Percentiles rank a stretch among this genome's conserved stretches.
Evolutionary conservation across 2,113 vertebrate genomes (phyloP).

Genomic region (Casuarius casuarius): DNA sequence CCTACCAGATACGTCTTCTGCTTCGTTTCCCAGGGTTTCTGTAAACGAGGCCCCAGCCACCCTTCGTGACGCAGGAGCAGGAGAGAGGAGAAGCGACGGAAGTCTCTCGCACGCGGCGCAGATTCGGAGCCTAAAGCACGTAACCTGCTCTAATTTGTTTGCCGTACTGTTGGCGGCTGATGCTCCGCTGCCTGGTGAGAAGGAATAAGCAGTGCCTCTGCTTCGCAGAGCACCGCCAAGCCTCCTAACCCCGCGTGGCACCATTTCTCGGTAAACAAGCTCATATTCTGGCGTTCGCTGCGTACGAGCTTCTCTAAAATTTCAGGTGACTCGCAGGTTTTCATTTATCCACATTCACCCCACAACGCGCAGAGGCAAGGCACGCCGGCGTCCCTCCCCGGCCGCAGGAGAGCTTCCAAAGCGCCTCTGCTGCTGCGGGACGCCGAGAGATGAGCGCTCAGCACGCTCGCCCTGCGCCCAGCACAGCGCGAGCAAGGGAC

Average conservation of each 20-base stretch:
- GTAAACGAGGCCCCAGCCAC: not conserved
- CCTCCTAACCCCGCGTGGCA: not conserved
- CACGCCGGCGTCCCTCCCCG: not conserved
- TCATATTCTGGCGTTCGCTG: not conserved
- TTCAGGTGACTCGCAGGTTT: not conserved
- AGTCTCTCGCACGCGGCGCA: not conserved
- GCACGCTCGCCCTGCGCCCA: not conserved
- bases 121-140: not conserved
- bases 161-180: not conserved
- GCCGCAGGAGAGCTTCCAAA: not conserved
- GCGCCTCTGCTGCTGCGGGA: not conserved
- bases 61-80: fast-evolving
- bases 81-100: not conserved
- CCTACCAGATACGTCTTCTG: not conserved
- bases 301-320: not conserved
- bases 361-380: not conserved
- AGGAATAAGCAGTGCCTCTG: conserved; percentile 12
- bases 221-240: not conserved
- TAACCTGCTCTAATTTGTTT: not conserved
- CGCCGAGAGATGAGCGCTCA: not conserved
- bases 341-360: not conserved
- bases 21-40: not conserved
- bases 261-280: not conserved
- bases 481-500: not conserved
- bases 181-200: conserved; percentile 21